These are phyloP conservation scores for Bucco capensis DNA, from an alignment of 2,113 vertebrate species.

Conservation along the genomic window DNA sequence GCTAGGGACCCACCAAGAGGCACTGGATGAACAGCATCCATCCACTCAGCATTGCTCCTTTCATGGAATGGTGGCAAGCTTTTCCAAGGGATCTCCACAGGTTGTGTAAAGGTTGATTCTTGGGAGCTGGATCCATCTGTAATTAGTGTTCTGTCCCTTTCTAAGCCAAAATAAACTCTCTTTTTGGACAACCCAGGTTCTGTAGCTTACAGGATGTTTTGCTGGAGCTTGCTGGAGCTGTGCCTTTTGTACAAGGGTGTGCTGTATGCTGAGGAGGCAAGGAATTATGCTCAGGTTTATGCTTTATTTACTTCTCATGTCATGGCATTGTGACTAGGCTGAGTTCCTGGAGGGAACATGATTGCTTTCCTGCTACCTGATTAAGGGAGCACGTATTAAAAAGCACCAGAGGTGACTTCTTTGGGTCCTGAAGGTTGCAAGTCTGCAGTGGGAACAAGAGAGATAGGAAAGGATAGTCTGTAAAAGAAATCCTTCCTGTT, in stretches of 20 bases:
- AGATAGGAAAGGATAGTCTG: background rate
- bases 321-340: background rate
- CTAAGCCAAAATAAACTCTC: background rate
- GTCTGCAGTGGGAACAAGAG: no score
- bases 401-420: background rate
- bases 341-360: background rate
- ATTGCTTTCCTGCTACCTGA: background rate
- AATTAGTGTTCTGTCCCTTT: background rate
- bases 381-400: background rate
- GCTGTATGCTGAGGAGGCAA: background rate
- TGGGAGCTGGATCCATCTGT: background rate
- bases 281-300: background rate
- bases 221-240: background rate
- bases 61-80: background rate
- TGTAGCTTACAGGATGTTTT: background rate
- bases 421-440: background rate
- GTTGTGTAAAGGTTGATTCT: background rate
- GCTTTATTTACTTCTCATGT: background rate
- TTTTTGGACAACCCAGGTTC: background rate
- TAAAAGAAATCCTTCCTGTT: background rate
- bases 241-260: background rate
- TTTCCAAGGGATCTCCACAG: background rate
- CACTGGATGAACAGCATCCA: background rate
- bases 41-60: background rate
- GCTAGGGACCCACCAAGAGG: background rate